Percentiles rank a stretch among this genome's conserved stretches.
Evolutionary conservation across 2,797 vertebrate species (phyloP).

Genomic region (Eulemur coronatus): DNA sequence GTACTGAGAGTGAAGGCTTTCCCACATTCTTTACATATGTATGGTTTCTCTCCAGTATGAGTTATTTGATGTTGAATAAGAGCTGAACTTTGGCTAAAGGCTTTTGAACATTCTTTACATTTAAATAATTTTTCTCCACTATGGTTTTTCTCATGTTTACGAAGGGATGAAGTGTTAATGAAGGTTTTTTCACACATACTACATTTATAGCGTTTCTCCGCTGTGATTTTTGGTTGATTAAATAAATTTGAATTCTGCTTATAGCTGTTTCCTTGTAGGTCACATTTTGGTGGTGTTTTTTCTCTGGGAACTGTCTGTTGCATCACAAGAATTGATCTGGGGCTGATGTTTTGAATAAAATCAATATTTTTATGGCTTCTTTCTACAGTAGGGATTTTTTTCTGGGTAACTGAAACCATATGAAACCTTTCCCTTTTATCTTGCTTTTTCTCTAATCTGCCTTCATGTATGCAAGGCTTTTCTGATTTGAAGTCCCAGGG

Average conservation of each 20-base stretch:
- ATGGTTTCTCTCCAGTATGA: conserved; percentile 73
- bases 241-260: conserved; percentile 49
- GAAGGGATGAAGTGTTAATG: conserved; percentile 74
- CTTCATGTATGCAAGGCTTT: conserved; percentile 49
- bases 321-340: conserved; percentile 17
- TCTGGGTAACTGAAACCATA: conserved; percentile 33
- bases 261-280: conserved; percentile 52
- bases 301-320: conserved; percentile 45
- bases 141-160: conserved; percentile 78
- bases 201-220: conserved; percentile 71
- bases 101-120: conserved; percentile 78
- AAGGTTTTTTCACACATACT: conserved; percentile 77
- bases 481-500: conserved; percentile 64
- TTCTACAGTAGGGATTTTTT: conserved; percentile 32
- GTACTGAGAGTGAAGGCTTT: conserved; percentile 77
- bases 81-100: conserved; percentile 78
- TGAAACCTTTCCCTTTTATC: conserved; percentile 28
- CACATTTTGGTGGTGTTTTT: conserved; percentile 46
- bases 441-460: conserved; percentile 54
- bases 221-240: conserved; percentile 45
- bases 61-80: conserved; percentile 79
- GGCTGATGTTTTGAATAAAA: conserved; percentile 27
- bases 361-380: conserved; percentile 62
- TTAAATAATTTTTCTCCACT: conserved; percentile 78
- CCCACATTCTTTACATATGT: conserved; percentile 73